These are phyloP conservation scores for Otus sunia DNA, from an alignment of 2,113 vertebrate species.

Conservation along the genomic window DNA sequence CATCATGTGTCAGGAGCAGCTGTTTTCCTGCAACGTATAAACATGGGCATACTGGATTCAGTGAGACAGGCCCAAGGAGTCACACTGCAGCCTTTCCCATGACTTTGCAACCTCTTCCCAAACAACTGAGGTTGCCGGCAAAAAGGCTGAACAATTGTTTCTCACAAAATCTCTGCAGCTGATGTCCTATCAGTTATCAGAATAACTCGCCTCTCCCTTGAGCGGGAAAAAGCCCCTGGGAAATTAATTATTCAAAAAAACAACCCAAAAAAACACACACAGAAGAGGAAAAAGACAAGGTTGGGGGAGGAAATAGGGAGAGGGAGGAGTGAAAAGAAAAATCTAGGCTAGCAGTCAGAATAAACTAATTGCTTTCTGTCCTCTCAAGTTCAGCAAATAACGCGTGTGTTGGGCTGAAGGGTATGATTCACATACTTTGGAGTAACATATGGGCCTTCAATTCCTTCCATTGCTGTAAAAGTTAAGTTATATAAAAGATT, in stretches of 20 bases:
- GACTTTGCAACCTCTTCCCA: conserved; percentile 88
- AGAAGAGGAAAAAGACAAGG: neutral
- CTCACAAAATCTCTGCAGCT: conserved; percentile 79
- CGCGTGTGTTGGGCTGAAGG: neutral
- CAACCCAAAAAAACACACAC: neutral
- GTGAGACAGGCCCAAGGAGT: conserved; percentile 72
- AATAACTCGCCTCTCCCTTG: neutral
- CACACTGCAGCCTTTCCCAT: conserved; percentile 83
- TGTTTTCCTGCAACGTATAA: conserved; percentile 66
- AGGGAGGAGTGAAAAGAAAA: neutral
- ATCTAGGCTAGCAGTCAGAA: neutral
- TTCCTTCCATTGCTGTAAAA: neutral
- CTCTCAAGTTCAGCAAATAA: neutral
- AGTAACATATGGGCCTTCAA: neutral
- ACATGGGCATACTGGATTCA: conserved; percentile 74
- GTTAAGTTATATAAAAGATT: neutral
- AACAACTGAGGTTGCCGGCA: conserved; percentile 78
- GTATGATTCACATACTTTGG: neutral
- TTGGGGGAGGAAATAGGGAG: neutral
- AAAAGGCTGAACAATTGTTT: conserved; percentile 79
- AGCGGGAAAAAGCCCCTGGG: conserved; percentile 41
- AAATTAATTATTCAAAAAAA: neutral
- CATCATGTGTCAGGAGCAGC: conserved; percentile 60
- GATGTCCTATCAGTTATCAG: conserved; percentile 63
- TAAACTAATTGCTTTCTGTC: neutral